Conservation (phyloP, 2,797 vertebrate species). For the Ctenosaura bakeri region DNA sequence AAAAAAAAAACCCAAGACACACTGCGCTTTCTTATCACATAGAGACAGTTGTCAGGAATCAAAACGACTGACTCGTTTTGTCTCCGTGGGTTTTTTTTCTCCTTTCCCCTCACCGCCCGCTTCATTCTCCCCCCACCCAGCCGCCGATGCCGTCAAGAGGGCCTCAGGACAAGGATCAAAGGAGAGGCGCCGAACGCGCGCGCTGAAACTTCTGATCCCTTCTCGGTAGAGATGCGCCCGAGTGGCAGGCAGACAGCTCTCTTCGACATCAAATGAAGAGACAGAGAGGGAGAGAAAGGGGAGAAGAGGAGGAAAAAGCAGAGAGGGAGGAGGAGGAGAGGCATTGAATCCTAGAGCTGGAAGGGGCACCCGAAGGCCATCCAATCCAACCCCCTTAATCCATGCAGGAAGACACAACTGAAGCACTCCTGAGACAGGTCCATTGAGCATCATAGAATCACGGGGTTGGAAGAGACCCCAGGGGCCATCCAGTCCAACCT, state of each 20-base stretch:
- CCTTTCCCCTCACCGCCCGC: not conserved
- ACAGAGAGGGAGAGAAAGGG: constrained; percentile 24
- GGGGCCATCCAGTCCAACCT: too few relatives aligned
- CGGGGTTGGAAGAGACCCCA: too few relatives aligned
- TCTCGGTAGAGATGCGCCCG: constrained; percentile 82
- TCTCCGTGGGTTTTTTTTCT: constrained; percentile 85
- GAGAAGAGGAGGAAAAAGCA: not conserved
- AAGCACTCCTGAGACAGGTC: too few relatives aligned
- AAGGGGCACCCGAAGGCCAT: too few relatives aligned
- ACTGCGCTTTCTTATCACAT: constrained; percentile 93
- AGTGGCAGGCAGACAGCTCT: constrained; percentile 84
- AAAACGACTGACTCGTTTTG: constrained; percentile 94
- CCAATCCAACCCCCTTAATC: too few relatives aligned
- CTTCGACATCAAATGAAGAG: constrained; percentile 83
- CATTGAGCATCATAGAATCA: too few relatives aligned
- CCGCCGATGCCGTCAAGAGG: constrained; percentile 86
- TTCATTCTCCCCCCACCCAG: not conserved
- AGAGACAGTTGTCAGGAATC: constrained; percentile 99
- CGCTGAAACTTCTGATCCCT: constrained; percentile 91
- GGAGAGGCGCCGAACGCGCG: constrained; percentile 87
- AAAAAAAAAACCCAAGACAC: constrained; percentile 70
- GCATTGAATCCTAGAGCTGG: too few relatives aligned
- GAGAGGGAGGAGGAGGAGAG: too few relatives aligned
- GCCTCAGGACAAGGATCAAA: constrained; percentile 99
- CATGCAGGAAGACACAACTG: too few relatives aligned